Percentiles rank a stretch among this genome's conserved stretches.
phyloP scores from a whole-genome alignment of 2,797 vertebrate genomes.

The Gambelia wislizenii region DNA sequence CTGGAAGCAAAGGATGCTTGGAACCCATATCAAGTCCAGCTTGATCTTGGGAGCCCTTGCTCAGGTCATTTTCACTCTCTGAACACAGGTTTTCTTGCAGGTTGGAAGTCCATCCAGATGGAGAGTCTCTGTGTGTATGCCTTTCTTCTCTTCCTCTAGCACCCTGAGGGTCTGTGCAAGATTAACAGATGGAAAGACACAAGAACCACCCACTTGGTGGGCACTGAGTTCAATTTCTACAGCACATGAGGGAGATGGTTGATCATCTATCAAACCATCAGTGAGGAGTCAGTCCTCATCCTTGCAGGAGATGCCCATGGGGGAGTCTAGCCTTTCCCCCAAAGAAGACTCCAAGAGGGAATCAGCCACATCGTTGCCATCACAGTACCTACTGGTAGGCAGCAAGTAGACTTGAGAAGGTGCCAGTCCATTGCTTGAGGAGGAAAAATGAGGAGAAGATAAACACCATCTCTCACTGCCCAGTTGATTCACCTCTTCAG shows the following conservation, averaged over 20 bases:
- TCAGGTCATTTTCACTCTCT: background rate
- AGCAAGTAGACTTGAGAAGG: slow-evolving; percentile 37
- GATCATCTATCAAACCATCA: slow-evolving; percentile 54
- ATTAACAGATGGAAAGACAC: too few relatives aligned
- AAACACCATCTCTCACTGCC: slow-evolving; percentile 50
- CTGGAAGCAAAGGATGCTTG: slow-evolving; percentile 54
- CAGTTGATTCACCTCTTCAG: background rate
- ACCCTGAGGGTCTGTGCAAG: background rate
- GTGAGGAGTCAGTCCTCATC: too few relatives aligned
- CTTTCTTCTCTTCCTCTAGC: background rate
- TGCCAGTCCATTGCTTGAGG: slow-evolving; percentile 8
- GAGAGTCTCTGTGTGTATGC: background rate
- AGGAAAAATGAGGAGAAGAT: slow-evolving; percentile 48
- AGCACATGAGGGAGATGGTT: background rate
- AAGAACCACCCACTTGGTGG: too few relatives aligned
- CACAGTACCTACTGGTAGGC: slow-evolving; percentile 33
- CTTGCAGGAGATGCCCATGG: slow-evolving; percentile 72
- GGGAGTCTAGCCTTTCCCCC: slow-evolving; percentile 67
- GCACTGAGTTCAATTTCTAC: background rate
- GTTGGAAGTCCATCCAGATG: background rate
- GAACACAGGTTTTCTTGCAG: fast-evolving
- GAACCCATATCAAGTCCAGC: background rate
- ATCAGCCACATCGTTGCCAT: slow-evolving; percentile 65
- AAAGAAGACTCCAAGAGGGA: slow-evolving; percentile 71
- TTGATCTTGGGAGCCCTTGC: slow-evolving; percentile 12